Conservation (phyloP, 1,140 invertebrate species). For the Drosophila subpulchrella region DNA sequence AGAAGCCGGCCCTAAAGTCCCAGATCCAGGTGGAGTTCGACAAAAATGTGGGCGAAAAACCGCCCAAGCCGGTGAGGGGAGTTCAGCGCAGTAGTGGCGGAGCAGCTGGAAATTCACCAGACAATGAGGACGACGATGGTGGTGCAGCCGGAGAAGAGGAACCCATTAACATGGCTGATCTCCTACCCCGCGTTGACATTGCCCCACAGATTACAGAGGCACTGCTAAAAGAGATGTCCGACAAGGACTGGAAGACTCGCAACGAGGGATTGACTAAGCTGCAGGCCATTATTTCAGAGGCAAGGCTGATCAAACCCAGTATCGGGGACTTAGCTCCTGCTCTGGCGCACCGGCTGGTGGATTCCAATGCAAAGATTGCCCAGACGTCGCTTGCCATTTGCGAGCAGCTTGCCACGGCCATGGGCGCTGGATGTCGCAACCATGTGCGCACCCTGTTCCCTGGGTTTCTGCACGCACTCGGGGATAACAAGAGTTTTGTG, state of each 20-base stretch:
- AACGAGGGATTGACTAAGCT: constrained; percentile 82
- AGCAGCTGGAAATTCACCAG: constrained; percentile 39
- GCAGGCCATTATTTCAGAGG: constrained; percentile 88
- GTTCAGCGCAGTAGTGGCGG: constrained; percentile 37
- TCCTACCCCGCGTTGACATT: constrained; percentile 92
- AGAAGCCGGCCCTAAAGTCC: constrained; percentile 93
- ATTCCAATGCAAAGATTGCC: constrained; percentile 96
- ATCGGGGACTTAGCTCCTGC: constrained; percentile 93
- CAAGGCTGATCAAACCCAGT: constrained; percentile 92
- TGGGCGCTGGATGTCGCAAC: constrained; percentile 92
- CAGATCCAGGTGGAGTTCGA: constrained; percentile 95
- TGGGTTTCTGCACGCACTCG: constrained; percentile 90
- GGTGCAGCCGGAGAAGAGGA: constrained; percentile 84
- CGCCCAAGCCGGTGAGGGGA: constrained; percentile 90
- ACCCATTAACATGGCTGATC: constrained; percentile 87
- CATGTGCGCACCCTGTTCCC: constrained; percentile 93
- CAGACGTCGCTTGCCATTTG: constrained; percentile 93
- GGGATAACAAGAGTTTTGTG: constrained; percentile 90
- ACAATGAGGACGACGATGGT: constrained; percentile 86
- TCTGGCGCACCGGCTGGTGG: constrained; percentile 90
- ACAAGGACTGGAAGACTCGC: constrained; percentile 97
- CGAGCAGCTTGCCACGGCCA: constrained; percentile 90
- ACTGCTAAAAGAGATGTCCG: constrained; percentile 92
- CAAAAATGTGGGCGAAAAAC: constrained; percentile 90
- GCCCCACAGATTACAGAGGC: constrained; percentile 93